phyloP scores from a whole-genome alignment of 2,888 invertebrate species.

The Altica lythri region DNA sequence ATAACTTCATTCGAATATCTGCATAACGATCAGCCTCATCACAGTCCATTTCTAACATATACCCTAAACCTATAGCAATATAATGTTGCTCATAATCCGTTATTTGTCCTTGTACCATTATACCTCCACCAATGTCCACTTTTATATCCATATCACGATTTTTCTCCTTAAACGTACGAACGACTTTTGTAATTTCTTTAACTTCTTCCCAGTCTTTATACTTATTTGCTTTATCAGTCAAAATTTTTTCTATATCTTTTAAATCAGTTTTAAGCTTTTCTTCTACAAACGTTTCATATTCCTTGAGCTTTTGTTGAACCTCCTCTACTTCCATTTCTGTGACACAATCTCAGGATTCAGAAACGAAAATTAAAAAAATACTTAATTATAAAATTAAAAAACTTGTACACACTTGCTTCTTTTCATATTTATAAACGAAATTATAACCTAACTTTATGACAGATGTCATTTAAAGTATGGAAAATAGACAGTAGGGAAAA shows the following conservation, averaged over 20 bases:
- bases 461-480: no score
- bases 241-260: slow-evolving; percentile 47
- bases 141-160: slow-evolving; percentile 47
- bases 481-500: no score
- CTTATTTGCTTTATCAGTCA: slow-evolving; percentile 44
- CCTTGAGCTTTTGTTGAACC: slow-evolving; percentile 46
- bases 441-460: no score
- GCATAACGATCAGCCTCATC: slow-evolving; percentile 54
- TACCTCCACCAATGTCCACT: slow-evolving; percentile 43
- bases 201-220: slow-evolving; percentile 53
- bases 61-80: slow-evolving; percentile 52
- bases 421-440: not conserved
- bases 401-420: not conserved
- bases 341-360: no score
- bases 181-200: slow-evolving; percentile 45
- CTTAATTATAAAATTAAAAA: not conserved
- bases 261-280: slow-evolving; percentile 53
- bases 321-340: slow-evolving; percentile 39
- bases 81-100: slow-evolving; percentile 47
- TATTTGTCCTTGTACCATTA: slow-evolving; percentile 48
- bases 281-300: slow-evolving; percentile 53
- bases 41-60: slow-evolving; percentile 53
- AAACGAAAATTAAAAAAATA: slow-evolving; percentile 2
- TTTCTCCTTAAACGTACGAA: slow-evolving; percentile 48
- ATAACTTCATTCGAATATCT: slow-evolving; percentile 49